A percentile compares a stretch with the other conserved stretches of the same genome.
Evolutionary conservation across 2,888 invertebrate genomes (phyloP).

Genomic region (Polyommatus iphigenia): DNA sequence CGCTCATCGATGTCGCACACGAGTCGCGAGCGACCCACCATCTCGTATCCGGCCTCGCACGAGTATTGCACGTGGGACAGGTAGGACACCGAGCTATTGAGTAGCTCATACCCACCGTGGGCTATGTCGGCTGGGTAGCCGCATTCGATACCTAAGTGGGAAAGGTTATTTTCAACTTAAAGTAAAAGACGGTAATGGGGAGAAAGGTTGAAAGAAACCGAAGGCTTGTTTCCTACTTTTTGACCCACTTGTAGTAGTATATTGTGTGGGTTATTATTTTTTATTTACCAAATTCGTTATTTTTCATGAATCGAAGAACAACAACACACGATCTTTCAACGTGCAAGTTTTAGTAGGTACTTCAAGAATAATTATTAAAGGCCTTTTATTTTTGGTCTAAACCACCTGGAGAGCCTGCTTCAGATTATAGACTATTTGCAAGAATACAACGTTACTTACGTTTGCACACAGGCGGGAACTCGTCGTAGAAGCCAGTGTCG

Average conservation of each 20-base stretch:
- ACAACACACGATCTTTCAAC: no score
- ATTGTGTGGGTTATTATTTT: no score
- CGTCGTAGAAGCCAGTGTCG: constrained; percentile 95
- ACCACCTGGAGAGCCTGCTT: no score
- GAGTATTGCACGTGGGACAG: constrained; percentile 91
- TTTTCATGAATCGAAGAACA: no score
- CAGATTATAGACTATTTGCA: not conserved
- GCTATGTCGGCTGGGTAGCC: constrained; percentile 92
- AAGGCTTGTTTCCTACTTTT: no score
- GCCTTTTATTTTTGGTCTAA: no score
- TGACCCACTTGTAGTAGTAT: no score
- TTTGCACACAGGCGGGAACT: constrained; percentile 96
- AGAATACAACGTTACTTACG: constrained; percentile 80
- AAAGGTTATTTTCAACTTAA: not conserved
- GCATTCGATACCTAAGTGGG: constrained; percentile 88
- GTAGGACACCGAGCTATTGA: constrained; percentile 93
- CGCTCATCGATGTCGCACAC: constrained; percentile 95
- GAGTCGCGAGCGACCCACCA: constrained; percentile 90
- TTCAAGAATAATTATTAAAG: no score
- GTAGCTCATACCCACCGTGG: constrained; percentile 88
- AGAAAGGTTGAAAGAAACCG: no score
- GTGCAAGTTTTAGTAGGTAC: no score
- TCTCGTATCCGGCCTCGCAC: constrained; percentile 91
- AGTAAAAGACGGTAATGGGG: no score
- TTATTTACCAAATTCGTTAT: no score